Evolutionary conservation across 23 tunicate genomes (phyloP), one percentile per base, ranked within the genome.

Genomic region (Styela plicata): DNA sequence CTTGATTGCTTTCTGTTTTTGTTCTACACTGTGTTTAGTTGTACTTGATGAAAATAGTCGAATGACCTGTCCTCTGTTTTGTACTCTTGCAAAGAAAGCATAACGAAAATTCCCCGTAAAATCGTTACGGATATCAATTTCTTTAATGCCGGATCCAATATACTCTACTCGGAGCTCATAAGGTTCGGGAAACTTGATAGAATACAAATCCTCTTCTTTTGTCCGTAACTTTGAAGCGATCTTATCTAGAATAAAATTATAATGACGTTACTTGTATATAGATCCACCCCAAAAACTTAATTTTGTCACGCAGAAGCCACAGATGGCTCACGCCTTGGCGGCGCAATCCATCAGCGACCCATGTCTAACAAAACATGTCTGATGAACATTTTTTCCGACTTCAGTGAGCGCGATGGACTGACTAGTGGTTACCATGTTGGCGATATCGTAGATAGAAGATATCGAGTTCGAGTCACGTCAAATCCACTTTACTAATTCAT

Each of bases 171-270:
- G 35, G 24, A 71, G 34, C 24, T 18, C 29, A 34, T 71, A 71
- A 13, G 77, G 77, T 71, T 71, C 77, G 37, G 32, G 35, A 30
- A 19, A 71, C 5, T 18, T 17, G 3, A 71, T 7, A 16, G 16
- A 34, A 30, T 20, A 19, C 36, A 71, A 30, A 30, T 71, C 77
- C 17, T 71, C 34, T 71, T 71, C 77, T 28, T 71, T 34, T 34
- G 29, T 34, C 17, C 29, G 29, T 71, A 36, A 36, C 3, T 28
- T 28, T 3, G 24, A 21, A 7, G 5, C 29, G 77, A 16, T 71
- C 17, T 71, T 71, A 21, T 71, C 77, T 71, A 17, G 5, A 71
- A 71, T 25, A 66, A 7, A 66, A 25, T 19, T 61, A 21, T 21
- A 61, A 19, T 61, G 64, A 61, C 19, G 64, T 61, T 19, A n/a